Evolutionary conservation across 2,888 invertebrate species (phyloP).

Genomic region (Pegoplata infirma): DNA sequence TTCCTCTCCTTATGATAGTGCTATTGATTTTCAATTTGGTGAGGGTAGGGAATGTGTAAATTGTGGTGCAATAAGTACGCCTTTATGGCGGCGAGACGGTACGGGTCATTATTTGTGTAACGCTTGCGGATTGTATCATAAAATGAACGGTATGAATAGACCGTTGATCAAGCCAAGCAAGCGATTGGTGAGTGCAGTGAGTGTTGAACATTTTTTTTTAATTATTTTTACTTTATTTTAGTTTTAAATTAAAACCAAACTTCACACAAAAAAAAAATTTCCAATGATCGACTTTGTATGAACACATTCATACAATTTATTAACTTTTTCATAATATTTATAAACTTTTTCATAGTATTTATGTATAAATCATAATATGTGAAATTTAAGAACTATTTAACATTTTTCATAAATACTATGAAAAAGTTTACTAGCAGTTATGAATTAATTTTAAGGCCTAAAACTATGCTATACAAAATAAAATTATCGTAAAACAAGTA

Average conservation of each 20-base stretch:
- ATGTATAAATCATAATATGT: no score
- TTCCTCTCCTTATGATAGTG: constrained; percentile 88
- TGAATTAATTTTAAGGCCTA: no score
- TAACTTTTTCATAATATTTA: no score
- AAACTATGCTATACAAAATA: no score
- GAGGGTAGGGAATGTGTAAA: constrained; percentile 99
- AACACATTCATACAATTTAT: no score
- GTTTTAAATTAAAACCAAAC: constrained; percentile 12
- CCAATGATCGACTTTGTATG: no score
- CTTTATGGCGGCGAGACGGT: constrained; percentile 97
- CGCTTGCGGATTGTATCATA: constrained; percentile 98
- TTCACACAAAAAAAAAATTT: no score
- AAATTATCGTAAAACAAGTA: no score
- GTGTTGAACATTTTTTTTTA: constrained; percentile 64
- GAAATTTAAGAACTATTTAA: no score
- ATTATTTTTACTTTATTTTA: not conserved
- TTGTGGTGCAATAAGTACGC: constrained; percentile 97
- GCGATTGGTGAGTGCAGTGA: constrained; percentile 91
- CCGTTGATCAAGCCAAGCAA: constrained; percentile 98
- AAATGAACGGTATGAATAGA: constrained; percentile 99
- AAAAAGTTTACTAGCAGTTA: no score
- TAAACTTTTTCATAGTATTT: no score
- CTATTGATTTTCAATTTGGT: constrained; percentile 90
- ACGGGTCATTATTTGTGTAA: constrained; percentile 99
- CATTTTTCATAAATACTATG: no score